A percentile compares a stretch with the other conserved stretches of the same genome.
These are phyloP conservation scores for Sphaerodactylus townsendi DNA, from an alignment of 2,113 vertebrate genomes.

Conservation along the genomic window DNA sequence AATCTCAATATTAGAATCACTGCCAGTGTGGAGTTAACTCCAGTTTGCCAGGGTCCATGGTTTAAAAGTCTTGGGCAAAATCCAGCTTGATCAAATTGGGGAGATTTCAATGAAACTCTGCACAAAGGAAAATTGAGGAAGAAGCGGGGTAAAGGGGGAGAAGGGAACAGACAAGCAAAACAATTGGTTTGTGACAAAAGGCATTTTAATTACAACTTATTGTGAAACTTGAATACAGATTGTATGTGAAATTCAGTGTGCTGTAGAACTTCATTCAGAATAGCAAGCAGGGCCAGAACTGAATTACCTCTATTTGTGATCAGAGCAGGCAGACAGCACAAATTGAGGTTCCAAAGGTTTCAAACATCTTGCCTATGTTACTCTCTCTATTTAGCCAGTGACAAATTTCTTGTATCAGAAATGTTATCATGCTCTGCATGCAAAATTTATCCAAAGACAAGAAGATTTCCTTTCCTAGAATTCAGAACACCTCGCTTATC, in stretches of 20 bases:
- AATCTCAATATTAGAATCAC: too few relatives aligned
- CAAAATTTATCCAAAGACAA: background rate
- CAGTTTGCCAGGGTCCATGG: too few relatives aligned
- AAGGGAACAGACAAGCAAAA: too few relatives aligned
- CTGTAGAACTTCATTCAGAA: background rate
- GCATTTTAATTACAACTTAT: too few relatives aligned
- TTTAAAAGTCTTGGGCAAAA: too few relatives aligned
- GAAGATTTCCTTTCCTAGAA: background rate
- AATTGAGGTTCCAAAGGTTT: constrained; percentile 24
- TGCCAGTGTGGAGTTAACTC: too few relatives aligned
- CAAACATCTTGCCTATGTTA: background rate
- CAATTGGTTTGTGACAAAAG: too few relatives aligned
- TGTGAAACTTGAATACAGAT: too few relatives aligned
- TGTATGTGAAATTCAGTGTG: background rate
- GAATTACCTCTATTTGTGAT: constrained; percentile 18
- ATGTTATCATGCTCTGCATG: background rate
- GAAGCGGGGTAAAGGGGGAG: too few relatives aligned
- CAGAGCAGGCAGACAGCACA: constrained; percentile 17
- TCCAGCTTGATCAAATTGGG: too few relatives aligned
- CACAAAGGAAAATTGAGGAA: too few relatives aligned
- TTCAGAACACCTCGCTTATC: constrained; percentile 23
- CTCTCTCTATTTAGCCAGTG: background rate
- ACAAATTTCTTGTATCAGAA: background rate
- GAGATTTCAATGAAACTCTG: too few relatives aligned
- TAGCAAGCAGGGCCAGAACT: constrained; percentile 1